A percentile compares a stretch with the other conserved stretches of the same genome.
These are phyloP conservation scores for Seira sanloemensis DNA, from an alignment of 2,888 invertebrate genomes.

Conservation along the genomic window DNA sequence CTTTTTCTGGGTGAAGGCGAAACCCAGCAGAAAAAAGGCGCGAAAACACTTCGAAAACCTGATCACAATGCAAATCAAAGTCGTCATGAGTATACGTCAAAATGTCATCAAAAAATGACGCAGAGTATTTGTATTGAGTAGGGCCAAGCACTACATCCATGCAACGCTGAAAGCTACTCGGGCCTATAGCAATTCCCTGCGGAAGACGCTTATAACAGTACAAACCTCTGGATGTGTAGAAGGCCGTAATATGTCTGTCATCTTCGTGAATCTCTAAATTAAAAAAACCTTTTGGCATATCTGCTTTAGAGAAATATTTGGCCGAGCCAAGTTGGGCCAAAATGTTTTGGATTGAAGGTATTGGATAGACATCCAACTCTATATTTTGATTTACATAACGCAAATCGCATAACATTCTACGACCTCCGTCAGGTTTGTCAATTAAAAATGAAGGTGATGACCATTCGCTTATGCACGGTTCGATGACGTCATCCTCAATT, in stretches of 20 bases:
- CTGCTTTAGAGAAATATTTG: conserved; percentile 74
- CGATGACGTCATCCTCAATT: conserved; percentile 54
- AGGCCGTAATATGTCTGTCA: conserved; percentile 74
- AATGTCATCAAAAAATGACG: conserved; percentile 75
- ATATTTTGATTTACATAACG: conserved; percentile 74
- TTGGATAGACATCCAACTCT: conserved; percentile 74
- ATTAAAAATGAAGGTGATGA: conserved; percentile 66
- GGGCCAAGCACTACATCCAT: conserved; percentile 74
- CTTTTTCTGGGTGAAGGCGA: conserved; percentile 71
- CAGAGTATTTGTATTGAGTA: conserved; percentile 41
- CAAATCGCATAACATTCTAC: conserved; percentile 74
- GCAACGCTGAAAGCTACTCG: conserved; percentile 74
- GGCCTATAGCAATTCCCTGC: conserved; percentile 74
- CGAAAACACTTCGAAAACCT: neutral
- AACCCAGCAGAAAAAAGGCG: conserved; percentile 58
- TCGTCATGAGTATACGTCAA: neutral
- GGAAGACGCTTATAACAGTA: conserved; percentile 74
- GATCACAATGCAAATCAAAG: neutral
- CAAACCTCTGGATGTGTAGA: conserved; percentile 73
- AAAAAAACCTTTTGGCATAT: conserved; percentile 74
- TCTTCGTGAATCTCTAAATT: conserved; percentile 73
- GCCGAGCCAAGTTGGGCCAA: conserved; percentile 74
- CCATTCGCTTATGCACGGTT: conserved; percentile 57
- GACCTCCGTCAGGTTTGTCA: conserved; percentile 74
- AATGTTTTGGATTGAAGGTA: conserved; percentile 74